These are phyloP conservation scores for Oncorhynchus clarkii DNA, from an alignment of 2,113 vertebrate genomes.

Conservation along the genomic window DNA sequence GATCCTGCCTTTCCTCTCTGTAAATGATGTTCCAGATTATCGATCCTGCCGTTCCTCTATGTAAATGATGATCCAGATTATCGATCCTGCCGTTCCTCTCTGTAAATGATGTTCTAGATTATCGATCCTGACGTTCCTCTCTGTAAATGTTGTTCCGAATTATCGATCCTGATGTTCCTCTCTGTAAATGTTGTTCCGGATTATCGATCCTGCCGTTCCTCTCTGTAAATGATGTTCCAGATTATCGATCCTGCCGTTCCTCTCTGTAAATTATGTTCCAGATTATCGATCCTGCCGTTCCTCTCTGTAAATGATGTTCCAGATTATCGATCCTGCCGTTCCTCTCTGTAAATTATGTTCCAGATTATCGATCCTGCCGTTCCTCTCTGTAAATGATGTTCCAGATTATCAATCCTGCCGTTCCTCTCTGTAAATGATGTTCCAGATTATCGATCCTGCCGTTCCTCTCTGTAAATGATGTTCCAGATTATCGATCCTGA, in stretches of 20 bases:
- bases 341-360: too few relatives aligned
- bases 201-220: not conserved
- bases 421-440: too few relatives aligned
- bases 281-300: not conserved
- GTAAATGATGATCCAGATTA: not conserved
- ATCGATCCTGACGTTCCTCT: not conserved
- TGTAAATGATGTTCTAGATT: not conserved
- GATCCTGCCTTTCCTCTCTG: not conserved
- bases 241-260: not conserved
- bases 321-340: not conserved
- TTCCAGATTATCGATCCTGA: not conserved
- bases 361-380: too few relatives aligned
- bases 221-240: too few relatives aligned
- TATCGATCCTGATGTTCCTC: not conserved
- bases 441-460: not conserved
- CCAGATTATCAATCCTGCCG: too few relatives aligned
- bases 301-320: too few relatives aligned
- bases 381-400: too few relatives aligned
- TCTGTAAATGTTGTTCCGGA: too few relatives aligned
- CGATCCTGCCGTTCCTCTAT: not conserved
- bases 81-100: not conserved
- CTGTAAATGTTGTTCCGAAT: not conserved
- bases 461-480: too few relatives aligned
- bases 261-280: not conserved
- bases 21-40: not conserved